Evolutionary conservation across 2,113 vertebrate genomes (phyloP), one percentile per base, ranked within the genome.

Genomic region (Papio anubis): DNA sequence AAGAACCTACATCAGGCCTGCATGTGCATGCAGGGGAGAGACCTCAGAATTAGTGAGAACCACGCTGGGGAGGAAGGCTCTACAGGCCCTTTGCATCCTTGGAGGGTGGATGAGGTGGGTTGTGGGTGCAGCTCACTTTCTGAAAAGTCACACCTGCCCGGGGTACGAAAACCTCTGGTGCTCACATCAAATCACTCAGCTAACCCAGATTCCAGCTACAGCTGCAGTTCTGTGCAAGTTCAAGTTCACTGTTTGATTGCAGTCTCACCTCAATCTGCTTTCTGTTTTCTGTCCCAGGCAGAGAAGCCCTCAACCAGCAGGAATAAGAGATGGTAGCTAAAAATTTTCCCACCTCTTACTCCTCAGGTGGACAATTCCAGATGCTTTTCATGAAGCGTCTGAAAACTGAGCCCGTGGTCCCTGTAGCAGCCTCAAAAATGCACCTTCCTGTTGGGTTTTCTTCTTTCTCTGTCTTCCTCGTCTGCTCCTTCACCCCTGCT

Each of bases 391-490:
- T 0, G 9, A 52, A 25, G 14, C 13, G 18, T 43, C 48, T 23
- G 68, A 72, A 84, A 66, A 13, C 17, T 6, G 9, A 80, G 80
- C 45, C 97, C 96, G 78, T 93, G 90, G 52, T 38, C 27, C 9
- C 91, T 96, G 92, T 90, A 38, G 75, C 97, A 97, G 98, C 99
- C 98, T 98, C 98, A 97, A 97, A 97, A 97, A 94, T 97, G 87
- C 76, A 76, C 94, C 95, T 98, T 98, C 98, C 98, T 98, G 95
- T 98, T 98, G 98, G 8, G 45, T 10, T 7, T 68, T 30, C 27
- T 23, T 40, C 23, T 43, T 18, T 30, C 5, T 55, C 48, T 13
- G 11, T 11, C 35, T 38, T 59, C 32, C 40, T 59, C 40, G 2
- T 20, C 52, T 68, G 40, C 8, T 8, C 52, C 9, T 3, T 14